Evolutionary conservation across 2,113 vertebrate species (phyloP), one percentile per base, ranked within the genome.

Genomic region (Erythrolamprus reginae): DNA sequence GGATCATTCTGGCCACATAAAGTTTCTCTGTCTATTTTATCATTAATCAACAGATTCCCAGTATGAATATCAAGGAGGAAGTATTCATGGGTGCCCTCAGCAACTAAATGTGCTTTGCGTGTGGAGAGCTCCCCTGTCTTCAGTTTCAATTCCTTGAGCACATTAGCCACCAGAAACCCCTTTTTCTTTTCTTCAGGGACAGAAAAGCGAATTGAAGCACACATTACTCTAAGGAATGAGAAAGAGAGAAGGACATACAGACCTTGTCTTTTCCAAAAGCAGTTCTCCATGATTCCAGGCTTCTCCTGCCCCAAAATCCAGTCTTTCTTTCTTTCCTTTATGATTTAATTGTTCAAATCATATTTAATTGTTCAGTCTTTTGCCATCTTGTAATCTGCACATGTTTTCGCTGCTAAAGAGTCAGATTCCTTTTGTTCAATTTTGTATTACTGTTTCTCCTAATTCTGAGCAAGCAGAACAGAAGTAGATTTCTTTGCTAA

Each of bases 91-190:
- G 96, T 96, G 48, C 95, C 95, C 95, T 97, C 97, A 53, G 97
- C 97, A 48, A 96, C 92, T 56, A 98, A 96, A 61, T 96, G 94
- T 0, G 97, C 95, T 92, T 92, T 97, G 77, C 97, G 96, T 2
- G 82, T 1, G 53, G 95, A 95, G 47, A 98, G 94, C 61, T 98
- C 97, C 88, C 95, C 94, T 4, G 95, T 90, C 90, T 93, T 93
- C 92, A 98, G 94, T 33, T 97, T 95, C 93, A 98, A 82, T 94
- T 98, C 97, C 86, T 97, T 96, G 33, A 97, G 96, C 52, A 98
- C 96, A 89, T 93, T 94, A 5, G 91, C 92, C 0, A 98, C 95
- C 83, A 97, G 90, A 5, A 95, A 96, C 0, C 97, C 97, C 0
- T 93, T 95, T 42, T 95, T 92, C 45, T 92, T 96, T 93, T 98